Percentiles rank a stretch among this genome's conserved stretches.
Evolutionary conservation across 2,888 invertebrate genomes (phyloP).

Genomic region (Pristionchus japonicus): DNA sequence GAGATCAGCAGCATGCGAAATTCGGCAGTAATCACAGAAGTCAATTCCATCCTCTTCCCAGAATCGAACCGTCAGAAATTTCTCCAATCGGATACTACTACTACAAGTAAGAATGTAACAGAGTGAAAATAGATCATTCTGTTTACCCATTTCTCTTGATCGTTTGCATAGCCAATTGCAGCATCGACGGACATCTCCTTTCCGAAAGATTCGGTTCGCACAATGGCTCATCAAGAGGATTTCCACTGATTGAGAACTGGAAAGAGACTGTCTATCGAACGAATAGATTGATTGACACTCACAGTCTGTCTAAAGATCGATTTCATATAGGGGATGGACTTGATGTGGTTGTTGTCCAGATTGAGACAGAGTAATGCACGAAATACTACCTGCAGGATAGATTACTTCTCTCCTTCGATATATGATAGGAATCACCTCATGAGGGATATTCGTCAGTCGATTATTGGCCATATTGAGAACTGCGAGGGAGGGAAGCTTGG

Average conservation of each 20-base stretch:
- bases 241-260: conserved; percentile 6
- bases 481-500: not conserved
- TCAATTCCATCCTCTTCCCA: not conserved
- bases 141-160: not conserved
- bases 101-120: too few species aligned
- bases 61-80: not conserved
- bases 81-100: not conserved
- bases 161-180: not conserved
- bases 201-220: not conserved
- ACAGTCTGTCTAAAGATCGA: not conserved
- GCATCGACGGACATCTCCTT: not conserved
- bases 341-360: conserved; percentile 30
- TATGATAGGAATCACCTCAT: not conserved
- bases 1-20: not conserved
- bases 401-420: not conserved
- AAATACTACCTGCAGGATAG: not conserved
- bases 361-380: not conserved
- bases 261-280: not conserved
- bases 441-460: not conserved
- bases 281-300: not conserved
- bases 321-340: not conserved
- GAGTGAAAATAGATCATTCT: too few species aligned
- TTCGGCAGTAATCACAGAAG: conserved; percentile 10
- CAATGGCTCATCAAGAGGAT: not conserved
- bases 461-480: conserved; percentile 6